A percentile compares a stretch with the other conserved stretches of the same genome.
Evolutionary conservation across 2,888 invertebrate genomes (phyloP).

Genomic region (Aspidiotus destructor): DNA sequence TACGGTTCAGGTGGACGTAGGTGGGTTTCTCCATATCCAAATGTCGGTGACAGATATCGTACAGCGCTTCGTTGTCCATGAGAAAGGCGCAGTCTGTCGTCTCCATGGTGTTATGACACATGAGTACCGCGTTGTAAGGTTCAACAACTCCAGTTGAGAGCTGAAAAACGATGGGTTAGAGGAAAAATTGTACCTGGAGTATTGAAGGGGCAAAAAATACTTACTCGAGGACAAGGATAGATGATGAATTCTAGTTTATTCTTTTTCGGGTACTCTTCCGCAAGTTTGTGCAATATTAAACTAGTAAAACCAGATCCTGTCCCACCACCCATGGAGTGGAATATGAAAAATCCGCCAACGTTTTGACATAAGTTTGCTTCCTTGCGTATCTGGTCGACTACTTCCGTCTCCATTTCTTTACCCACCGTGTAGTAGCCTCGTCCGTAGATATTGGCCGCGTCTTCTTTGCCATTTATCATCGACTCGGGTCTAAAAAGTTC

Average conservation of each 20-base stretch:
- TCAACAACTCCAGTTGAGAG: conserved; percentile 43
- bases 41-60: conserved; percentile 47
- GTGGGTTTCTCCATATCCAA: conserved; percentile 49
- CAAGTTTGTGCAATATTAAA: conserved; percentile 43
- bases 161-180: not conserved
- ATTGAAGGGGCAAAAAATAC: not conserved
- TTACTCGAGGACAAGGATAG: conserved; percentile 42
- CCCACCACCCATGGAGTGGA: conserved; percentile 56
- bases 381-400: conserved; percentile 58
- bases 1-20: conserved; percentile 50
- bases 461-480: conserved; percentile 42
- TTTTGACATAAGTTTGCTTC: conserved; percentile 55
- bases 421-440: conserved; percentile 72
- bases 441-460: conserved; percentile 77
- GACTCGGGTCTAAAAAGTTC: conserved; percentile 37
- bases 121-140: conserved; percentile 43
- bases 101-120: conserved; percentile 42
- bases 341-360: conserved; percentile 51
- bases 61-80: conserved; percentile 42
- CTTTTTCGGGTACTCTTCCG: conserved; percentile 47
- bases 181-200: not conserved
- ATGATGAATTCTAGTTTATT: conserved; percentile 44
- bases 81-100: conserved; percentile 42
- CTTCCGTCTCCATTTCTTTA: conserved; percentile 46
- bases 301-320: conserved; percentile 68